A percentile compares a stretch with the other conserved stretches of the same genome.
These are phyloP conservation scores for Aporophyla lueneburgensis DNA, from an alignment of 2,888 invertebrate species.

Conservation along the genomic window DNA sequence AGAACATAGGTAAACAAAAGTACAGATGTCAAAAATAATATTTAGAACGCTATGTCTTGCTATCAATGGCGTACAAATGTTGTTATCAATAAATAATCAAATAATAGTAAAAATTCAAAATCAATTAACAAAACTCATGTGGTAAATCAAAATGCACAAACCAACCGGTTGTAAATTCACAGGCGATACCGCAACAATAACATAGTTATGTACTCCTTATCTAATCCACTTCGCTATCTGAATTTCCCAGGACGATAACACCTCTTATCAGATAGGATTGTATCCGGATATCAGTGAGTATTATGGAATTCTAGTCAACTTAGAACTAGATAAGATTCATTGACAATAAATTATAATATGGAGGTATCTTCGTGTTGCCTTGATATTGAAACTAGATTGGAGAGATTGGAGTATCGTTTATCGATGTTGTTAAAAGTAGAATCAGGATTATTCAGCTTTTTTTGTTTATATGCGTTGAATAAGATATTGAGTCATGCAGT, in stretches of 20 bases:
- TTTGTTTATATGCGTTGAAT: neutral
- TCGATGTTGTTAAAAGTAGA: neutral
- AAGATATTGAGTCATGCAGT: conserved; percentile 7
- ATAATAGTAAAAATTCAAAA: no score
- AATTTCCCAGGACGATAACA: conserved; percentile 54
- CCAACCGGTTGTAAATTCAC: neutral
- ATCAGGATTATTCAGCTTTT: conserved; percentile 42
- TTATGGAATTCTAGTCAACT: conserved; percentile 25
- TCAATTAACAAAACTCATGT: no score
- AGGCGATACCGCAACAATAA: neutral
- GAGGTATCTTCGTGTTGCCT: conserved; percentile 11
- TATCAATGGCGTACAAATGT: no score
- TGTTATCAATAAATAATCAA: no score
- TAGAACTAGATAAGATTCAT: conserved; percentile 41
- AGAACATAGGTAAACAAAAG: no score
- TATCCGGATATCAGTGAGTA: conserved; percentile 23
- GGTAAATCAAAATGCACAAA: no score
- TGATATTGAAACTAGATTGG: conserved; percentile 51
- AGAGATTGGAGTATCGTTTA: conserved; percentile 1
- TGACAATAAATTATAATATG: conserved; percentile 29
- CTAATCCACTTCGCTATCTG: conserved; percentile 55
- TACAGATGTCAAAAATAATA: no score
- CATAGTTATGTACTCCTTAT: conserved; percentile 31
- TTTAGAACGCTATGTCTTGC: no score
- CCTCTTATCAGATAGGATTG: conserved; percentile 46